Base-by-base conservation (phyloP, 1,140 invertebrate genomes). In the Heliconius nattereri region DNA sequence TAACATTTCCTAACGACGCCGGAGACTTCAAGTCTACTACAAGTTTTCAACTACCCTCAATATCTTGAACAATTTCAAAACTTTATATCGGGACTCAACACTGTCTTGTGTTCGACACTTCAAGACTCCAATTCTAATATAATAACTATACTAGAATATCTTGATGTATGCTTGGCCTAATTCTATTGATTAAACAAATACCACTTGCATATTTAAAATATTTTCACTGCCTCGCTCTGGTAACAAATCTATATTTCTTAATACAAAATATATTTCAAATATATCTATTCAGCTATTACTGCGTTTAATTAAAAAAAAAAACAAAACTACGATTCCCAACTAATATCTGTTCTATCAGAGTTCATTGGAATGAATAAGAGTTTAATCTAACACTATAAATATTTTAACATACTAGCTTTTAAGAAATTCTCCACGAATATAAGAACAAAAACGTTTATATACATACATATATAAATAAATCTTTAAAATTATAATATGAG, bases 11-110 rank as follows among this genome's bases (percentile, higher is more conserved):
- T 26, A 66, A 66, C 57, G 57, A 60, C 23, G 60, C 60, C 60
- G 60, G 60, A 40, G 73, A 75, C 73, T 35, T 35, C 73, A 75
- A 74, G 49, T 75, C 49, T 74, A 40, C 45, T 32, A 57, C 6
- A 54, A 75, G 73, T 75, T 75, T 57, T 37, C 73, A 75, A 60
- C 73, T 75, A 60, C 32, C 52, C 73, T 52, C 26, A 54, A 75
- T 75, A 75, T 57, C 49, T 75, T 75, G 73, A 32, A 45, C 49
- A 54, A 13, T 57, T 54, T 57, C 29, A 1, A 60, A 75, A 75
- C 49, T 74, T 74, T 49, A 26, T 52, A 26, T 75, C 73, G 26
- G 37, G 73, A 37, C 29, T 75, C 52, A 52, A 75, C 49, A 75
- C 49, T 20, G 35, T 52, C n/a, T 52, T 32, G 73, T 74, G 73